phyloP scores from a whole-genome alignment of 2,797 vertebrate genomes.

The Eulemur mongoz region DNA sequence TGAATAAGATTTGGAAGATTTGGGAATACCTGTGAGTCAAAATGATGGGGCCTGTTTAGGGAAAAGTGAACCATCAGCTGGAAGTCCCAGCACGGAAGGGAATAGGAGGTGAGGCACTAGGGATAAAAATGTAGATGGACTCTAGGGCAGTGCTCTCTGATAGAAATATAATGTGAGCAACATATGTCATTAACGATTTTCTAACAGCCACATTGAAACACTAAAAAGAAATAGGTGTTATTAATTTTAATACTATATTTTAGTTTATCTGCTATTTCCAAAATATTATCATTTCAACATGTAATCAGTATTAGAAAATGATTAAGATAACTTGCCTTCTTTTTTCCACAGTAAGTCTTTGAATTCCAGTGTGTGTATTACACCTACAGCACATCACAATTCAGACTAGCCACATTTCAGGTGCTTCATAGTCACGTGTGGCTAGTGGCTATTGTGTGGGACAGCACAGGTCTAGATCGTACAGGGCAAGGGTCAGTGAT shows the following conservation, averaged over 20 bases:
- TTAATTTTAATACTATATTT: not conserved
- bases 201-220: not conserved
- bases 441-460: not conserved
- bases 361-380: not conserved
- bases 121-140: not conserved
- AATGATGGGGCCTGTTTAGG: not conserved
- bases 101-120: not conserved
- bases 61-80: not conserved
- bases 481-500: not conserved
- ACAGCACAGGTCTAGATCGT: not conserved
- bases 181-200: not conserved
- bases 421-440: not conserved
- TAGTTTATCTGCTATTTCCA: not conserved
- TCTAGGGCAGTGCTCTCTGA: not conserved
- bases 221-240: not conserved
- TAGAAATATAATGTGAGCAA: not conserved
- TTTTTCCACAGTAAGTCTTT: not conserved
- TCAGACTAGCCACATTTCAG: not conserved
- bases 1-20: not conserved
- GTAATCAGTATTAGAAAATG: not conserved
- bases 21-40: not conserved
- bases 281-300: conserved; percentile 1
- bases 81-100: not conserved
- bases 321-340: not conserved
- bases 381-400: not conserved